A percentile compares a stretch with the other conserved stretches of the same genome.
Evolutionary conservation across 2,113 vertebrate species (phyloP).

Genomic region (Spea multiplicata): DNA sequence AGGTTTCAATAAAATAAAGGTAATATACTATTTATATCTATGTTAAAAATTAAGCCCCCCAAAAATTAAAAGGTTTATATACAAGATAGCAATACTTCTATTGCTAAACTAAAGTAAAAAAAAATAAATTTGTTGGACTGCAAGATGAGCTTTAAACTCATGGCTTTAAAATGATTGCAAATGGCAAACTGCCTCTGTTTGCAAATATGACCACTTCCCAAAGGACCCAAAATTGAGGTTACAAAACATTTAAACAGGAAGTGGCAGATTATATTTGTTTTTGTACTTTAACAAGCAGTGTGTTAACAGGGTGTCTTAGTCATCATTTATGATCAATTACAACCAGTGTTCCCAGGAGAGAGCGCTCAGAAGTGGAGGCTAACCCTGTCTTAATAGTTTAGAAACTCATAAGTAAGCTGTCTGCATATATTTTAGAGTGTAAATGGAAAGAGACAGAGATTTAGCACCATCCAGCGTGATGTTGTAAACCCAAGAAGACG

Average conservation of each 20-base stretch:
- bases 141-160: no score
- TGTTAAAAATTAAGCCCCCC: no score
- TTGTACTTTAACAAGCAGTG: not conserved
- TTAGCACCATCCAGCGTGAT: conserved; percentile 34
- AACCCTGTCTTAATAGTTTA: conserved; percentile 43
- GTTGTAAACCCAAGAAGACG: conserved; percentile 31
- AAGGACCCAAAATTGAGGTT: not conserved
- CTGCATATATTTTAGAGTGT: conserved; percentile 40
- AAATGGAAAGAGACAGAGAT: conserved; percentile 44
- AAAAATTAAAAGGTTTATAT: no score
- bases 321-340: conserved; percentile 47
- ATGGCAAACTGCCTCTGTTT: not conserved
- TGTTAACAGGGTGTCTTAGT: conserved; percentile 21
- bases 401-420: conserved; percentile 48
- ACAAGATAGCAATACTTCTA: no score
- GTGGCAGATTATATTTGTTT: conserved; percentile 14
- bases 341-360: conserved; percentile 38
- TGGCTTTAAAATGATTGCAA: not conserved
- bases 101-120: no score
- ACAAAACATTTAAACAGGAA: not conserved
- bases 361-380: conserved; percentile 19
- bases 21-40: no score
- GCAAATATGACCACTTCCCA: conserved; percentile 1
- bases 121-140: no score
- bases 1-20: no score